Conservation (phyloP, 1,140 invertebrate species). For the Philotrypesis tridentata region DNA sequence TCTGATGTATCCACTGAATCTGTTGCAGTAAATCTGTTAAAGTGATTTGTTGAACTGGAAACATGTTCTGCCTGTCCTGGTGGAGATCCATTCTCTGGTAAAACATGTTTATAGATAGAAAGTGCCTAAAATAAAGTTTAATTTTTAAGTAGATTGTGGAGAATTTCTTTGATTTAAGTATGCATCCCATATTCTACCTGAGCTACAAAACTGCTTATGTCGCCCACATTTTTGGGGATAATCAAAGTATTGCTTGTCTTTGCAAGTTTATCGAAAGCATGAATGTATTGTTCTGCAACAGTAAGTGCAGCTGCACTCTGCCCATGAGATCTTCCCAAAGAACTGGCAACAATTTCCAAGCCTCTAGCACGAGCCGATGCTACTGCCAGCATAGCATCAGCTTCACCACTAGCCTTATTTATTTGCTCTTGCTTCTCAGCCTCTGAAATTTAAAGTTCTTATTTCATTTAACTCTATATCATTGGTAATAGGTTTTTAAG, state of each 20-base stretch:
- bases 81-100: conserved; percentile 58
- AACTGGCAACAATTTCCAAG: conserved; percentile 82
- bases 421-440: conserved; percentile 89
- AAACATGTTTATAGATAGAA: conserved; percentile 81
- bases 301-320: conserved; percentile 92
- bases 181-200: conserved; percentile 77
- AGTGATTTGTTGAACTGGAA: conserved; percentile 9
- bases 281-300: conserved; percentile 96
- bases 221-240: conserved; percentile 91
- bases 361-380: conserved; percentile 89
- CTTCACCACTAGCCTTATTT: conserved; percentile 90
- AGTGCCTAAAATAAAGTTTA: conserved; percentile 74
- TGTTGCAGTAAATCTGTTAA: too few species aligned
- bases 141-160: neutral
- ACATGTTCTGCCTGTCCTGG: neutral
- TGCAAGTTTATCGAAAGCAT: conserved; percentile 94
- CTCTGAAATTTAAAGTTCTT: conserved; percentile 74
- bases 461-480: conserved; percentile 16
- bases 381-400: conserved; percentile 88
- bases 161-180: neutral
- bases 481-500: neutral
- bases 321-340: conserved; percentile 81
- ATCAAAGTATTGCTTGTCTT: conserved; percentile 96
- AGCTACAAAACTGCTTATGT: conserved; percentile 88
- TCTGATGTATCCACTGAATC: conserved; percentile 57